A percentile compares a stretch with the other conserved stretches of the same genome.
These are phyloP conservation scores for Thera britannica DNA, from an alignment of 2,888 invertebrate species.

Conservation along the genomic window DNA sequence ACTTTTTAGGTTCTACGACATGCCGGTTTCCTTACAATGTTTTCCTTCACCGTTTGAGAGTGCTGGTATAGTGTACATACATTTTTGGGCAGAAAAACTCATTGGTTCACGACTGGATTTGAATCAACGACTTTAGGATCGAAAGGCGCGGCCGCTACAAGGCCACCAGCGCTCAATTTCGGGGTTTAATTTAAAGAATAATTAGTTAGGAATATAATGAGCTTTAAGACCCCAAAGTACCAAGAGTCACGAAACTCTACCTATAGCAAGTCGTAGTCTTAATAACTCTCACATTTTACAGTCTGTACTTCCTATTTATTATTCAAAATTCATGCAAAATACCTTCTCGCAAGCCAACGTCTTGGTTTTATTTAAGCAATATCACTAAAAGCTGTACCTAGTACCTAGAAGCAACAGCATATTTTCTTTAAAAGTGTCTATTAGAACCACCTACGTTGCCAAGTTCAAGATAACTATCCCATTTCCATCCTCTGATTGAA, in stretches of 20 bases:
- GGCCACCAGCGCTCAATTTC: not conserved
- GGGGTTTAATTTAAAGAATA: conserved; percentile 7
- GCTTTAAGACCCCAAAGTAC: conserved; percentile 4
- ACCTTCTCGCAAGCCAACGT: conserved; percentile 7
- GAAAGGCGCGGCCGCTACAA: too few relatives aligned
- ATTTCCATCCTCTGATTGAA: conserved; percentile 35
- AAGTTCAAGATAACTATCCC: conserved; percentile 31
- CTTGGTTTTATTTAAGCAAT: conserved; percentile 29
- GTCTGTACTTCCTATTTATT: conserved; percentile 15
- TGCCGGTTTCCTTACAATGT: too few relatives aligned
- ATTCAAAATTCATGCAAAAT: conserved; percentile 32
- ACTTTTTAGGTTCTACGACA: too few relatives aligned
- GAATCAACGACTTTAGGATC: too few relatives aligned
- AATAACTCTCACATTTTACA: conserved; percentile 24
- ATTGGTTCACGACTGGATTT: too few relatives aligned
- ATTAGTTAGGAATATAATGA: conserved; percentile 11
- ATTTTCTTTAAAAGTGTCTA: conserved; percentile 32
- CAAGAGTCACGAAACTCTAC: conserved; percentile 7
- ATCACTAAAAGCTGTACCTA: conserved; percentile 31
- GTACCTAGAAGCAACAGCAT: conserved; percentile 9
- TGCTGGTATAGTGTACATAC: too few relatives aligned
- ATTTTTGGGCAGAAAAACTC: too few relatives aligned
- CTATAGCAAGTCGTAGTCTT: conserved; percentile 1
- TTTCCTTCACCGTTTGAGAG: too few relatives aligned
- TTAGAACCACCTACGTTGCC: conserved; percentile 30